phyloP scores from a whole-genome alignment of 2,888 invertebrate genomes.

The Lochmaea capreae region DNA sequence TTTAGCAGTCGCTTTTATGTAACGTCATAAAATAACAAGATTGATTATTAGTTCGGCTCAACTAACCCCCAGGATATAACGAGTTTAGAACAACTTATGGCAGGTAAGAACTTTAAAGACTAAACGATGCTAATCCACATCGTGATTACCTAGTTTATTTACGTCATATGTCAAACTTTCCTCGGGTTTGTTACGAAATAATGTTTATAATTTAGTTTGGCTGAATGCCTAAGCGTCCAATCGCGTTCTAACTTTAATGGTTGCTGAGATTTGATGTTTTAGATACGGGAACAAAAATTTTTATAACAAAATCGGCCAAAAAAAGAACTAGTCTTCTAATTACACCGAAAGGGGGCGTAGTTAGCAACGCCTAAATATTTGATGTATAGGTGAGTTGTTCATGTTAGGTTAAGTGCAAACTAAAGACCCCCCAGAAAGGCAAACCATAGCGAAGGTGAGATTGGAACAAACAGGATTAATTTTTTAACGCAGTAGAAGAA shows the following conservation, averaged over 20 bases:
- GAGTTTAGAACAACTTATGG: neutral
- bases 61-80: neutral
- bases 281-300: neutral
- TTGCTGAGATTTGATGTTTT: neutral
- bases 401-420: too few species aligned
- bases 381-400: too few species aligned
- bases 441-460: too few species aligned
- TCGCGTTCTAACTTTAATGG: too few species aligned
- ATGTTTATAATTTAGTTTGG: conserved; percentile 1
- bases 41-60: neutral
- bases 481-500: too few species aligned
- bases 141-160: conserved; percentile 4
- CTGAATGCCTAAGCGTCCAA: neutral
- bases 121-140: neutral
- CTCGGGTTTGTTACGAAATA: neutral
- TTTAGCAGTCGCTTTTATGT: too few species aligned
- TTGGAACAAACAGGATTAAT: too few species aligned
- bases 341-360: too few species aligned
- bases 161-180: neutral
- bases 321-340: too few species aligned
- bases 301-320: neutral
- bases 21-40: too few species aligned
- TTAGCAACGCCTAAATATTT: too few species aligned
- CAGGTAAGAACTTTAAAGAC: neutral
- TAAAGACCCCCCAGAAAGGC: too few species aligned